Base-by-base conservation (phyloP, 2,113 vertebrate species). In the Barbus barbus region DNA sequence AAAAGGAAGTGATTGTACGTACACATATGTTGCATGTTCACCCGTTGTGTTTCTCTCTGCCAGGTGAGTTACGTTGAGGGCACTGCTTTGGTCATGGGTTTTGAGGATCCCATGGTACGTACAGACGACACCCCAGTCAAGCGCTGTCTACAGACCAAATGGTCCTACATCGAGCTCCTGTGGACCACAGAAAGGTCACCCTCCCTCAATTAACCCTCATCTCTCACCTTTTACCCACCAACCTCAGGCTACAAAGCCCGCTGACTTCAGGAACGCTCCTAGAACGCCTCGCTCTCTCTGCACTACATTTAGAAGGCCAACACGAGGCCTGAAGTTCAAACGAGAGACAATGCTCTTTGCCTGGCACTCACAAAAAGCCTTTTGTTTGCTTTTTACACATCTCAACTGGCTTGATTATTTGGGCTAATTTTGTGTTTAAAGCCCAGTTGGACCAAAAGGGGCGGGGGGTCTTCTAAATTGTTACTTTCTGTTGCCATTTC, bases 51-150 rank as follows among this genome's bases (percentile, higher is more conserved):
- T 38, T 46, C 3, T 72, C 16, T 28, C 28, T 63, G 7, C 33
- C 89, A 99, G 97, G 97, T 99, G 28, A 96, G 96, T 93, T 99
- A 98, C 0, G 96, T 97, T 26, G 97, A 99, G 89, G 98, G 98
- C 22, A 98, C 98, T 0, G 95, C 97, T 31, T 90, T 99, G 81
- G 93, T 99, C 41, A 95, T 97, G 88, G 98, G 98, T 4, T 99
- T 99, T 83, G 97, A 99, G 88, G 98, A 99, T 33, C 96, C 97
- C 4, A 96, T 97, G 96, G 94, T 99, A 9, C 96, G 98, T 75
- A 99, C 98, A 0, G 98, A 99, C 0, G 98, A 99, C 92, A 99
- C 98, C 0, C 98, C 98, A 0, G 95, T 99, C 78, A 99, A 99
- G 78, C 96, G 97, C 90, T 99, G 98, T 92, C 93, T 99, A 86